phyloP scores from a whole-genome alignment of 2,797 vertebrate species.

The Rhinatrema bivittatum region DNA sequence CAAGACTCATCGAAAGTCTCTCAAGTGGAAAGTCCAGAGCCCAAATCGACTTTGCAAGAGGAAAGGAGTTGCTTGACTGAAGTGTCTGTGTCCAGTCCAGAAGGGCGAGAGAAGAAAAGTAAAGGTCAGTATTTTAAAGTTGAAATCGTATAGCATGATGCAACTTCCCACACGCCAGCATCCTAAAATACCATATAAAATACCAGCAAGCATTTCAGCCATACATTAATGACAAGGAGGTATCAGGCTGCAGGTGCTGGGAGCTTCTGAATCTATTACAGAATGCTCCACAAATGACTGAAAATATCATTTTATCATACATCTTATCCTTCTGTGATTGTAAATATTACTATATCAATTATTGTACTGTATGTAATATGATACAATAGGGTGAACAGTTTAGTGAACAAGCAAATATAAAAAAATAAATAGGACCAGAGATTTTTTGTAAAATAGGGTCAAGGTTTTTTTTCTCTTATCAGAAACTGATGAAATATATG shows the following conservation, averaged over 20 bases:
- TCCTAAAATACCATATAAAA: conserved; percentile 82
- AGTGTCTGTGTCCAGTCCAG: conserved; percentile 84
- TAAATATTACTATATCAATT: neutral
- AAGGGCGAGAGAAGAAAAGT: conserved; percentile 84
- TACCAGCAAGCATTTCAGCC: conserved; percentile 82
- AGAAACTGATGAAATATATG: too few relatives aligned
- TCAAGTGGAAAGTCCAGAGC: conserved; percentile 76
- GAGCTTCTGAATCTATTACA: conserved; percentile 36
- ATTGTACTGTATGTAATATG: too few relatives aligned
- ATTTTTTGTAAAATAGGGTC: too few relatives aligned
- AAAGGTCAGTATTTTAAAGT: conserved; percentile 93
- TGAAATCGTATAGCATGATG: conserved; percentile 71
- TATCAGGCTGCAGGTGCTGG: conserved; percentile 50
- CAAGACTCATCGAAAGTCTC: conserved; percentile 73
- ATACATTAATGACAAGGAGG: conserved; percentile 72
- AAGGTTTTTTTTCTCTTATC: too few relatives aligned
- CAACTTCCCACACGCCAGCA: conserved; percentile 70
- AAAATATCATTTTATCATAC: conserved; percentile 15
- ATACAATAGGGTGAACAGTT: too few relatives aligned
- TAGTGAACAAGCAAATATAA: too few relatives aligned
- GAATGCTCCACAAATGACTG: conserved; percentile 18
- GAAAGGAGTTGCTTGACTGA: conserved; percentile 79
- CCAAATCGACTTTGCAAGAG: conserved; percentile 71
- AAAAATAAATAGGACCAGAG: too few relatives aligned
- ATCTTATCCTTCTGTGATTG: neutral